Conservation (phyloP, 1,140 invertebrate species). For the Ceratosolen fusciceps region DNA sequence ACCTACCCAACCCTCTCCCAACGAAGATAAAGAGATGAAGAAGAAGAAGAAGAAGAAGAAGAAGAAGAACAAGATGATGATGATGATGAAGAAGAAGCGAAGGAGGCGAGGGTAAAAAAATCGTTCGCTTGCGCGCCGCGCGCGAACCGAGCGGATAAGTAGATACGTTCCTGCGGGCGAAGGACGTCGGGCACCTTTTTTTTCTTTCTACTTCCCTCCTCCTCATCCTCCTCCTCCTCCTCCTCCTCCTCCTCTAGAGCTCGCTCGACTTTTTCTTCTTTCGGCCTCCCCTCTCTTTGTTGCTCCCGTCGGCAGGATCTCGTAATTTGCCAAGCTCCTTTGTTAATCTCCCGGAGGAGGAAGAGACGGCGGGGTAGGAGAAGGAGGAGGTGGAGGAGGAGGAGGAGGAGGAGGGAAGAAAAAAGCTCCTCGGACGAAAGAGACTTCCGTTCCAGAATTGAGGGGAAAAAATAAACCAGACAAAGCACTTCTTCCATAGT, state of each 20-base stretch:
- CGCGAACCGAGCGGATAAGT: conserved; percentile 45
- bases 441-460: conserved; percentile 46
- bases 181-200: conserved; percentile 10
- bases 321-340: conserved; percentile 52
- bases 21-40: conserved; percentile 55
- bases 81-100: conserved; percentile 7
- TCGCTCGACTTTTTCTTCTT: background rate
- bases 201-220: conserved; percentile 1
- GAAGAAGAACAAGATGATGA: too few relatives aligned
- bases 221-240: background rate
- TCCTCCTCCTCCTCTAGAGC: background rate
- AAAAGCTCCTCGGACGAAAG: conserved; percentile 41
- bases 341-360: conserved; percentile 43
- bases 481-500: conserved; percentile 38
- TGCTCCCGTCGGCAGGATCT: conserved; percentile 38
- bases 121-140: background rate
- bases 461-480: conserved; percentile 46
- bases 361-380: background rate
- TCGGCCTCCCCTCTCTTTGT: conserved; percentile 21
- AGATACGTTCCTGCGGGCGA: conserved; percentile 40
- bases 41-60: background rate
- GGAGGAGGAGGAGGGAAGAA: conserved; percentile 20
- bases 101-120: conserved; percentile 8
- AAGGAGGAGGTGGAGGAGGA: conserved; percentile 8
- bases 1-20: conserved; percentile 37